Evolutionary conservation across 2,888 invertebrate species (phyloP), one percentile per base, ranked within the genome.

Genomic region (Cryptocephalus moraei): DNA sequence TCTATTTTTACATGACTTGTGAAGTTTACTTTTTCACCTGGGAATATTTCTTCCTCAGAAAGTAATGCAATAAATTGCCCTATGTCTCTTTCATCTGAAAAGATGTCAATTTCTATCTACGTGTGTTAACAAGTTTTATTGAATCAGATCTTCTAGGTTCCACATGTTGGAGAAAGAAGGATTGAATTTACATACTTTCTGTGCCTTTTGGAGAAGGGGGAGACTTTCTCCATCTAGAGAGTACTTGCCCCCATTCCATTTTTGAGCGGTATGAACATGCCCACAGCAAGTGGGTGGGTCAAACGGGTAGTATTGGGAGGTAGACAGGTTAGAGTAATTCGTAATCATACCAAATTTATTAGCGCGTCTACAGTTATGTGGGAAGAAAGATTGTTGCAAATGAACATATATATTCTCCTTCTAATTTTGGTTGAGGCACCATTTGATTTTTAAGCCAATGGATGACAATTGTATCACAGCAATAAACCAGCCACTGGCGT

Each of bases 401-500:
- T 40, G 8, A 45, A 22, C n/a, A 45, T 32, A n/a, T n/a, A n/a
- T n/a, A n/a, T n/a, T n/a, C n/a, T n/a, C n/a, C n/a, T n/a, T n/a
- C 12, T 45, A 40, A 32, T 38, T 44, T 41, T 39, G 34, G 49
- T 42, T 10, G 14, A 9, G 33, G 8, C 33, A 33, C 33, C 33
- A 45, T 46, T 44, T 48, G 49, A 48, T 45, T 49, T 51, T 55
- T 49, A 13, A 45, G 31, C 41, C 33, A 44, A 34, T 47, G 43
- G 8, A 31, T 36, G 22, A 53, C 52, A 33, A 32, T 46, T 4
- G n/a, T n/a, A n/a, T n/a, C n/a, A n/a, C 11, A 11, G 43, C 50
- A 44, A 53, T 49, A 45, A 54, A 49, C 47, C 51, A 54, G 34
- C 46, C 45, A 45, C 48, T 33, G 13, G 12, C 41, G 39, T 46